Base-by-base conservation (phyloP, 2,113 vertebrate genomes). In the Fulica atra region DNA sequence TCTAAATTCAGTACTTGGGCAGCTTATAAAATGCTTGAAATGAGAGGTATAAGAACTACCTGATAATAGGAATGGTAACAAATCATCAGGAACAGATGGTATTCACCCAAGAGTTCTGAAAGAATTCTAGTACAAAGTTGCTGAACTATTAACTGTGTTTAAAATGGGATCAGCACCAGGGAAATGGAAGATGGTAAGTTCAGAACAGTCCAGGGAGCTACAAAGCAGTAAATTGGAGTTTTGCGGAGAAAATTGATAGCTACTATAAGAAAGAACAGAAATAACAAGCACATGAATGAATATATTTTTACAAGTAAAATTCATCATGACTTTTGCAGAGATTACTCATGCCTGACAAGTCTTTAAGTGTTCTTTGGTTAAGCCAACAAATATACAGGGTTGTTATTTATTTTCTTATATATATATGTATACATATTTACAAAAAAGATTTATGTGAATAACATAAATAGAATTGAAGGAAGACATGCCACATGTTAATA, bases 51-150 rank as follows among this genome's bases (percentile, higher is more conserved):
- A 68, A 69, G 13, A 76, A 48, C 23, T 60, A 60, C 51, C 38
- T 87, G 15, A 57, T 89, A 48, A 69, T 38, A 53, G 19, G 42
- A 81, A 71, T 60, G 8, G 53, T 76, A 92, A 80, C 8, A 92
- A 94, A 72, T 60, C 38, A 85, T 87, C 38, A 69, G 60, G 66
- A 94, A 79, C 65, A 93, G 70, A 93, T 92, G 40, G 38, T 91
- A 71, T 72, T 89, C 78, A 92, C 70, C 61, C 70, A 92, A 91
- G 71, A 93, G 44, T 48, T 93, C 66, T 65, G 16, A 60, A 86
- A 72, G 61, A 31, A 76, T 76, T 93, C 35, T 71, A 71, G 38
- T 85, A 76, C 71, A 89, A 93, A 94, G 84, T 68, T 81, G 28
- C 33, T 79, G 64, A 93, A 84, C 76, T 86, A 59, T 92, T 94